These are phyloP conservation scores for Ernsta delagoae DNA, from an alignment of 2,888 invertebrate species.

Conservation along the genomic window DNA sequence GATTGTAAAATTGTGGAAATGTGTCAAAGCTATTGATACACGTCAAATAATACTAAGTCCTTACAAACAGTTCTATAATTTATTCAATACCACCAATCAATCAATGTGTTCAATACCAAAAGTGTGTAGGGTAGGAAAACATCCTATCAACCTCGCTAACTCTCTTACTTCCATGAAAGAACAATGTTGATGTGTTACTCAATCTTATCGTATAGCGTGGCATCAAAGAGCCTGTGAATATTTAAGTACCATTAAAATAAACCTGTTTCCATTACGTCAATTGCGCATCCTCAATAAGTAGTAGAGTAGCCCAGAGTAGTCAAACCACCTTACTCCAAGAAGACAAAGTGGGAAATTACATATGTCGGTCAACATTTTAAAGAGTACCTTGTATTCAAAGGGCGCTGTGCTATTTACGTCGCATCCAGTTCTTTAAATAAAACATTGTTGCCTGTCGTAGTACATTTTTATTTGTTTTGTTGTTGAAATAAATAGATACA, in stretches of 20 bases:
- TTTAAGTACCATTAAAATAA: conserved; percentile 47
- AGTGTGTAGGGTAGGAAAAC: too few species aligned
- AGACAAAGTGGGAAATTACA: conserved; percentile 21
- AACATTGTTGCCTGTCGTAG: conserved; percentile 7
- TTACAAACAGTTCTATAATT: too few species aligned
- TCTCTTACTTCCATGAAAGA: not conserved
- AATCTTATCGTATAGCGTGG: conserved; percentile 1
- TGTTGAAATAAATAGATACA: conserved; percentile 10
- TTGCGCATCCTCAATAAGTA: conserved; percentile 60
- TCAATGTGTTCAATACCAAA: too few species aligned
- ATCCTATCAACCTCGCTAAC: too few species aligned
- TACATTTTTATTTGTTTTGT: conserved; percentile 33
- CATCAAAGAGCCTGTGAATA: conserved; percentile 30
- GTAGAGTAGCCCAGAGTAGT: conserved; percentile 41
- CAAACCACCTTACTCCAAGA: conserved; percentile 10
- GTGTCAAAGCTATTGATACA: too few species aligned
- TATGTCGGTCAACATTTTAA: conserved; percentile 26
- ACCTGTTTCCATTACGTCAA: conserved; percentile 71
- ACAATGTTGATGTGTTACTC: not conserved
- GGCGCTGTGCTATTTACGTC: conserved; percentile 20
- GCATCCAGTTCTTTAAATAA: conserved; percentile 29
- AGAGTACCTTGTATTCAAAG: conserved; percentile 22
- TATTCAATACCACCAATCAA: too few species aligned
- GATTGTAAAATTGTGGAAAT: too few species aligned
- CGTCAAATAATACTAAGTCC: too few species aligned